Conservation (phyloP, 2,113 vertebrate species). For the rabbit (Oryctolagus cuniculus) region DNA sequence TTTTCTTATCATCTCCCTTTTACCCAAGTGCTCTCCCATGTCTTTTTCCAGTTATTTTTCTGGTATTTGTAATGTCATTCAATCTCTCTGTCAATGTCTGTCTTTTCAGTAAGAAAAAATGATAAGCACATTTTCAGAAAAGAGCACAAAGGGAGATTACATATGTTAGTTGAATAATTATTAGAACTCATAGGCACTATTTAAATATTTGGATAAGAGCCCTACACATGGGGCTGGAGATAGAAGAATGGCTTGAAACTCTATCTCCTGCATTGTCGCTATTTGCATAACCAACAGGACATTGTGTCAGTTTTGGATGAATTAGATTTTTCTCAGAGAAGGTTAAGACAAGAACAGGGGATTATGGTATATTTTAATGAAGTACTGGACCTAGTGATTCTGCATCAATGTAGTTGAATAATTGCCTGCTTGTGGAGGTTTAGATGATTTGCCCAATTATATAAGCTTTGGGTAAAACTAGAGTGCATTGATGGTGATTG, state of each 20-base stretch:
- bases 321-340: conserved; percentile 75
- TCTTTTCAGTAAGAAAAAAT: conserved; percentile 76
- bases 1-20: conserved; percentile 63
- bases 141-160: conserved; percentile 75
- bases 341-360: conserved; percentile 79
- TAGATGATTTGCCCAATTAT: conserved; percentile 81
- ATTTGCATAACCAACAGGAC: conserved; percentile 80
- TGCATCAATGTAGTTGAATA: conserved; percentile 72
- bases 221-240: conserved; percentile 68
- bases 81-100: conserved; percentile 69
- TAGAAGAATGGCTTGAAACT: conserved; percentile 58
- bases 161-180: conserved; percentile 80
- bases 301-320: conserved; percentile 58
- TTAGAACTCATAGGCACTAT: conserved; percentile 74
- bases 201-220: conserved; percentile 78
- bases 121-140: conserved; percentile 84
- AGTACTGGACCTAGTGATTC: conserved; percentile 64
- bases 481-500: conserved; percentile 72
- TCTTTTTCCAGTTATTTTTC: conserved; percentile 51
- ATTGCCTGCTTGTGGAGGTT: conserved; percentile 76
- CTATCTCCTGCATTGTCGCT: background rate
- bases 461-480: conserved; percentile 73
- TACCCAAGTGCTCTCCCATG: background rate
- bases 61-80: conserved; percentile 71
- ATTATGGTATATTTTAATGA: conserved; percentile 78